phyloP scores from a whole-genome alignment of 92 coral and sea anemone species.

The Porites rus region DNA sequence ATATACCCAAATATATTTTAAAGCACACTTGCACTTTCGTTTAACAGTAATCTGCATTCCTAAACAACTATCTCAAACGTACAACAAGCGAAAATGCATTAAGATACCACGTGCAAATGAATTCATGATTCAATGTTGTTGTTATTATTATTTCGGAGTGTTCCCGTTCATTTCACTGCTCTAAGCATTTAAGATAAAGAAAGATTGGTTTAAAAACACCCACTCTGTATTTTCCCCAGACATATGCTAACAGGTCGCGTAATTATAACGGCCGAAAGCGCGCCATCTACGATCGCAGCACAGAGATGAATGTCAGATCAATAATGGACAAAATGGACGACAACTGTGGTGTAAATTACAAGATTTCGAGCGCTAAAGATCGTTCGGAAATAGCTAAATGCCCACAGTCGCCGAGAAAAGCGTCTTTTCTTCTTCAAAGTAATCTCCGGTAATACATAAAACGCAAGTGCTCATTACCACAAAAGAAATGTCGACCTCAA shows the following conservation, averaged over 20 bases:
- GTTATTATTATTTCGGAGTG: conserved; percentile 28
- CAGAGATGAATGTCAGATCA: conserved; percentile 32
- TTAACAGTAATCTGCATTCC: conserved; percentile 4
- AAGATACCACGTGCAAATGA: conserved; percentile 48
- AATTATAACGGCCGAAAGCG: background rate
- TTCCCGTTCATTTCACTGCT: conserved; percentile 16
- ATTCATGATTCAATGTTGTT: conserved; percentile 32
- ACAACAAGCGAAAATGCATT: conserved; percentile 34
- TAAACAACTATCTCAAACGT: conserved; percentile 1
- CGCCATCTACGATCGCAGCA: conserved; percentile 35
- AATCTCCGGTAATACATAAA: conserved; percentile 29
- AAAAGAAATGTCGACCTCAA: conserved; percentile 27
- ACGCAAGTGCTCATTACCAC: conserved; percentile 17
- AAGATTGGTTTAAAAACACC: background rate
- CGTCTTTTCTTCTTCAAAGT: conserved; percentile 20
- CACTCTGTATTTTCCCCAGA: background rate
- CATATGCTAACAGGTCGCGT: background rate
- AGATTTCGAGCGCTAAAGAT: conserved; percentile 38
- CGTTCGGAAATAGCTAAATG: conserved; percentile 10
- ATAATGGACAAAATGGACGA: conserved; percentile 44
- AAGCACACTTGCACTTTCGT: background rate
- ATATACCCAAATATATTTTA: conserved; percentile 1
- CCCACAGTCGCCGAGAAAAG: background rate
- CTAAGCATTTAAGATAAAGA: conserved; percentile 1
- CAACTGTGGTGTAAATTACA: conserved; percentile 44